Conservation (phyloP, 2,888 invertebrate species). For the Amblyjoppa fuscipennis region DNA sequence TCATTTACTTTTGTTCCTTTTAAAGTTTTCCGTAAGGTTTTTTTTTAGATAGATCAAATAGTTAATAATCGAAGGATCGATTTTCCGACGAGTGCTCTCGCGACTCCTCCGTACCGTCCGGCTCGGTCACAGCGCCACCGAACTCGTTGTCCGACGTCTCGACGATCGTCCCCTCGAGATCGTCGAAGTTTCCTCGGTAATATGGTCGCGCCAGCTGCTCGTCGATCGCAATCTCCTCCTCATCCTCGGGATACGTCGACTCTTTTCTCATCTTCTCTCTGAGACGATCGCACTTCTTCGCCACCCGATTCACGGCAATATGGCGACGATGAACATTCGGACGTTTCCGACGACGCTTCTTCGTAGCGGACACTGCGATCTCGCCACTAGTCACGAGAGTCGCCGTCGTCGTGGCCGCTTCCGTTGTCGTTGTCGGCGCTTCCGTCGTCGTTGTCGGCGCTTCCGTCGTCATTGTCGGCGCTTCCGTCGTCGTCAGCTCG, state of each 20-base stretch:
- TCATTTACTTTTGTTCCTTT: too few species aligned
- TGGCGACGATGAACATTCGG: not conserved
- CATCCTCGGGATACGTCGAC: not conserved
- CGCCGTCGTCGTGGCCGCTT: not conserved
- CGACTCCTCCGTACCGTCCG: not conserved
- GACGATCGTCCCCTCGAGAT: not conserved
- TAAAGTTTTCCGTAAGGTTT: too few species aligned
- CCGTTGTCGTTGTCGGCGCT: conserved; percentile 18
- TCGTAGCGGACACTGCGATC: not conserved
- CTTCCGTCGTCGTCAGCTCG: not conserved
- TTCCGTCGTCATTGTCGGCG: conserved; percentile 4
- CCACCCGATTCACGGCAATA: not conserved
- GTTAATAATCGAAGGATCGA: not conserved
- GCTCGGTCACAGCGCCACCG: not conserved
- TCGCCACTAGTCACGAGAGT: not conserved
- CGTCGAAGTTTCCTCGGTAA: conserved; percentile 1
- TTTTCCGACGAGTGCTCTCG: not conserved
- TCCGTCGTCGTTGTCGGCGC: conserved; percentile 23
- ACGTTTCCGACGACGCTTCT: not conserved
- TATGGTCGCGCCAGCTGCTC: not conserved
- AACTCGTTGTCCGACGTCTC: not conserved
- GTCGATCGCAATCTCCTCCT: not conserved
- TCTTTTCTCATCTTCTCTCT: conserved; percentile 22
- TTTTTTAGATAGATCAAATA: too few species aligned
- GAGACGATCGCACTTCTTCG: conserved; percentile 25